Evolutionary conservation across 2,888 invertebrate genomes (phyloP), one percentile per base, ranked within the genome.

Genomic region (Hemicrepidius hirtus): DNA sequence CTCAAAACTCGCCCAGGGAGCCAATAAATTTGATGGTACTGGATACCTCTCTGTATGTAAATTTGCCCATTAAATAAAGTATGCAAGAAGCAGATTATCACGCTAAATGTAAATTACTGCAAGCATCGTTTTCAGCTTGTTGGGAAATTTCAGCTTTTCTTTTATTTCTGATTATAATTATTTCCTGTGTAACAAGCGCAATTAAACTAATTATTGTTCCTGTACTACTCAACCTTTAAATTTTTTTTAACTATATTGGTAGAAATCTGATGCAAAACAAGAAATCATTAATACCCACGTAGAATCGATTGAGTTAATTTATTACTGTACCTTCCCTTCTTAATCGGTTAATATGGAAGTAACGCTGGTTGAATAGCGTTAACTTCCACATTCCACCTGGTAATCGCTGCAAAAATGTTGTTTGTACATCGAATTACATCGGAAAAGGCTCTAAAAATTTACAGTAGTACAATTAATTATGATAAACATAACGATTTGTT

Each of bases 1-100:
- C 7, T 55, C 55, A 35, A 16, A 53, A 35, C 35, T 55, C 13
- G 53, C 28, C 16, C 28, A 53, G 12, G 53, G n/a, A 32, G 53
- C 53, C 53, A 10, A 32, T 35, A 57, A 37, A 37, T 57, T 37
- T 18, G 0, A 18, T 13, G 20, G 37, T 4, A 3, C 37, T 18
- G 20, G 18, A 46, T 46, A 18, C 46, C 16, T 10, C 46, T 46
- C 46, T 1, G 28, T 24, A 53, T 53, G 53, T n/a, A 28, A 53
- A 53, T 53, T 28, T 7, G 24, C 4, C 28, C 24, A 37, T 57
- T 57, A 57, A 6, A 13, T 40, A 40, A 40, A 40, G n/a, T 13
- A 20, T 20, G 16, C 5, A 18, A 5, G 46, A 46, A 16, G 9
- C 46, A 46, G 46, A 46, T 46, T 20, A 20, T 7, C 16, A 10